Evolutionary conservation across 2,113 vertebrate genomes (phyloP).

Genomic region (Dipodomys ordii): DNA sequence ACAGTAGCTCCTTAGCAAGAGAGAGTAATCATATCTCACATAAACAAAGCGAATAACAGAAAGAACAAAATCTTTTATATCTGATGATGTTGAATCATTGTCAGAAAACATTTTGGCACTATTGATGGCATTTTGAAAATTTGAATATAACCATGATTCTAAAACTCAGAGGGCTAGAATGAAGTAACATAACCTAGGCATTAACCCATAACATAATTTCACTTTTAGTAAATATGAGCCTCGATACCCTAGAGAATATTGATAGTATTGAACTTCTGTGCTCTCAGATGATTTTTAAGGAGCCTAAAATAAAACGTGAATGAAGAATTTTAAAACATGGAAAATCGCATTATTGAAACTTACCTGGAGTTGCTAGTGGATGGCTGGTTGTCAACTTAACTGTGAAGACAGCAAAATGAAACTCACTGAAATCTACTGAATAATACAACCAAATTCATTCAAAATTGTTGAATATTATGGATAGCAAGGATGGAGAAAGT

Average conservation of each 20-base stretch:
- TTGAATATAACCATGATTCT: background rate
- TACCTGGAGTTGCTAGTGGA: constrained; percentile 48
- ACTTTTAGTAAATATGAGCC: background rate
- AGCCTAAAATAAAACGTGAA: background rate
- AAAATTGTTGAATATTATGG: no score
- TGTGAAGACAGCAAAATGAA: constrained; percentile 21
- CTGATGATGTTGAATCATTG: background rate
- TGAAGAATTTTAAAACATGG: background rate
- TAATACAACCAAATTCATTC: no score
- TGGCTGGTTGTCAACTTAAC: constrained; percentile 46
- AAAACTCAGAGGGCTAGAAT: background rate
- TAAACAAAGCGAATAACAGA: background rate
- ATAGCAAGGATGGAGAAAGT: no score
- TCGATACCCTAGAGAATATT: background rate
- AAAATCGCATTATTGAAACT: constrained; percentile 43
- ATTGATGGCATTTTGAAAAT: background rate
- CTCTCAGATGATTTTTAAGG: background rate
- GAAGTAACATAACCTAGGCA: background rate
- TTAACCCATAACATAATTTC: background rate
- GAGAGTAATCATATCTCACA: background rate
- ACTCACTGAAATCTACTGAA: no score
- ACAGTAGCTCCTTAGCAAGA: background rate
- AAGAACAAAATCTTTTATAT: background rate
- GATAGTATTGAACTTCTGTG: background rate
- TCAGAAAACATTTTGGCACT: background rate